Evolutionary conservation across 2,888 invertebrate species (phyloP).

Genomic region (Tillus elongatus): DNA sequence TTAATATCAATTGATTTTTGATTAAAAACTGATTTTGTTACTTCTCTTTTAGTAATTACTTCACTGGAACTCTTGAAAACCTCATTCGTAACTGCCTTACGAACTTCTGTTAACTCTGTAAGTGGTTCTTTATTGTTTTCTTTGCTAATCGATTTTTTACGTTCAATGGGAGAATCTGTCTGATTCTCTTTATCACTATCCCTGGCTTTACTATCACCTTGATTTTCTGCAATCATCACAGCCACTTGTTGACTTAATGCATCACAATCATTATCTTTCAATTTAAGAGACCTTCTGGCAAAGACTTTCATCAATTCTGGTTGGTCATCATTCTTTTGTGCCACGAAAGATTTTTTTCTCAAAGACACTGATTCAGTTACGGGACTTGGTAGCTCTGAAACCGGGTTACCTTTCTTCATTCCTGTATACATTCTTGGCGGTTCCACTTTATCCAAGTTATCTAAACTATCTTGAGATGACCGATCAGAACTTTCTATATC

Average conservation of each 20-base stretch:
- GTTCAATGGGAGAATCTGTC: slow-evolving; percentile 45
- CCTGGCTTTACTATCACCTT: slow-evolving; percentile 47
- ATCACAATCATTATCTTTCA: slow-evolving; percentile 62
- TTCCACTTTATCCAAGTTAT: slow-evolving; percentile 27
- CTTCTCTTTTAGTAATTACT: slow-evolving; percentile 10
- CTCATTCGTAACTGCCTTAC: slow-evolving; percentile 19
- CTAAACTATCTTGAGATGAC: slow-evolving; percentile 30
- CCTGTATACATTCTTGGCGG: slow-evolving; percentile 32
- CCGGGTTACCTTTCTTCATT: no score
- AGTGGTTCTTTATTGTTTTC: slow-evolving; percentile 27
- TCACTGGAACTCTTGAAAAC: slow-evolving; percentile 16
- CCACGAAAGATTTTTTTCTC: slow-evolving; percentile 48
- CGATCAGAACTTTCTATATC: slow-evolving; percentile 25
- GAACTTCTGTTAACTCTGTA: slow-evolving; percentile 24
- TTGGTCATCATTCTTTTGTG: slow-evolving; percentile 54
- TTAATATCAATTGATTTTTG: neutral
- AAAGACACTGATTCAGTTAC: slow-evolving; percentile 45
- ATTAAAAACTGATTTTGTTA: neutral
- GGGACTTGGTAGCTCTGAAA: slow-evolving; percentile 44
- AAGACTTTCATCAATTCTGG: slow-evolving; percentile 77
- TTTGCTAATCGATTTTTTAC: slow-evolving; percentile 31
- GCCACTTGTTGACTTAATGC: slow-evolving; percentile 51
- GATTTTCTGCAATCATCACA: slow-evolving; percentile 39
- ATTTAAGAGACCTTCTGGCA: slow-evolving; percentile 67
- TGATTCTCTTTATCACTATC: slow-evolving; percentile 71